These are phyloP conservation scores for Gymnodraco acuticeps DNA, from an alignment of 2,797 vertebrate genomes.

Conservation along the genomic window DNA sequence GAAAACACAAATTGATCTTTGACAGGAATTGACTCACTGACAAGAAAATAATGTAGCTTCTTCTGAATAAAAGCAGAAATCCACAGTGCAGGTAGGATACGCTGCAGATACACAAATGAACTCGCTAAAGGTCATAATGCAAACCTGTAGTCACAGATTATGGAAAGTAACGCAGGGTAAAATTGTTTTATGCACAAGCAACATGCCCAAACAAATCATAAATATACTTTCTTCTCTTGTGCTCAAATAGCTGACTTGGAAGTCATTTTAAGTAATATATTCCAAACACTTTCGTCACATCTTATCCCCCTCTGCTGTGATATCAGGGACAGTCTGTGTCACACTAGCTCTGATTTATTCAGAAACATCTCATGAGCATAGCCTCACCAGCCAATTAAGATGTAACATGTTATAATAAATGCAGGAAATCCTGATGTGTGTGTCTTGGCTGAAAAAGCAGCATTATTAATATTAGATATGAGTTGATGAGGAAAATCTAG, in stretches of 20 bases:
- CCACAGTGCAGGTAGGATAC: background rate
- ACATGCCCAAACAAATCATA: background rate
- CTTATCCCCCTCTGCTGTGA: too few relatives aligned
- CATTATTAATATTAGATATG: too few relatives aligned
- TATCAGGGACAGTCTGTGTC: too few relatives aligned
- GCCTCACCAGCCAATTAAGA: too few relatives aligned
- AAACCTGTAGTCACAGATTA: background rate
- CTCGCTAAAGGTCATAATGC: background rate
- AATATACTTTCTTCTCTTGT: background rate
- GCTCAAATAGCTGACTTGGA: background rate
- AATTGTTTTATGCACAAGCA: background rate
- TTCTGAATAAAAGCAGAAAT: slow-evolving; percentile 1
- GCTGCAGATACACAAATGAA: background rate
- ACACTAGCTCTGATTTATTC: too few relatives aligned
- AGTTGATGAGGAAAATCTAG: too few relatives aligned
- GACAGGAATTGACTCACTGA: background rate
- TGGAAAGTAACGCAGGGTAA: background rate
- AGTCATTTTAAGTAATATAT: background rate
- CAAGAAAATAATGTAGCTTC: background rate
- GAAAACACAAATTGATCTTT: slow-evolving; percentile 3
- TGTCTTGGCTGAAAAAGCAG: too few relatives aligned
- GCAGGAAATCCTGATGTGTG: too few relatives aligned
- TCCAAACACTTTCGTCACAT: background rate
- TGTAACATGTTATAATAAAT: too few relatives aligned
- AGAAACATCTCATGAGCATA: too few relatives aligned